phyloP scores from a whole-genome alignment of 2,888 invertebrate genomes.

The Epinotia ramella region DNA sequence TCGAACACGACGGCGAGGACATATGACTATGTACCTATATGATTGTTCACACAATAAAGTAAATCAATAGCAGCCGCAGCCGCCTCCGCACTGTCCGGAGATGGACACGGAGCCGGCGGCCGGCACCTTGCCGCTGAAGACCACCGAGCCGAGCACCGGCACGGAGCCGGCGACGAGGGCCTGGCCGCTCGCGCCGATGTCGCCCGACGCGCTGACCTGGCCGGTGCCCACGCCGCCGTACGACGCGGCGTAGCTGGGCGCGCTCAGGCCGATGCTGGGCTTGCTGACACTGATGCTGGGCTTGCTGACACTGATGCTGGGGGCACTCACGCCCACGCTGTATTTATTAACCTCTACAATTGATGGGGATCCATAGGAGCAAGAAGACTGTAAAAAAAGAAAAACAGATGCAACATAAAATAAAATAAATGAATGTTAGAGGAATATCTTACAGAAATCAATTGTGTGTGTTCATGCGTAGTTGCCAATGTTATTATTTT shows the following conservation, averaged over 20 bases:
- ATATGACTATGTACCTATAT: too few species aligned
- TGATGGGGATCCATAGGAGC: background rate
- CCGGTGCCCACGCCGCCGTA: conserved; percentile 29
- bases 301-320: background rate
- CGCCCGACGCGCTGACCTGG: background rate
- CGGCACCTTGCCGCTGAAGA: conserved; percentile 13
- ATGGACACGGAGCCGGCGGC: conserved; percentile 28
- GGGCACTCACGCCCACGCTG: conserved; percentile 8
- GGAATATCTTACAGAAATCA: too few species aligned
- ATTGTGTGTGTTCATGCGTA: too few species aligned
- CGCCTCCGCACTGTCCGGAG: conserved; percentile 28
- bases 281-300: background rate
- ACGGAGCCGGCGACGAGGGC: conserved; percentile 44
- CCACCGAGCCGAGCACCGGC: conserved; percentile 34
- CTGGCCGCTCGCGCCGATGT: conserved; percentile 38
- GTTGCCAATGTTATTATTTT: too few species aligned
- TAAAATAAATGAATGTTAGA: background rate
- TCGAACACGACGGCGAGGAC: too few species aligned
- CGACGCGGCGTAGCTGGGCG: background rate
- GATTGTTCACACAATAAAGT: too few species aligned
- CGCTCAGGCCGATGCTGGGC: background rate
- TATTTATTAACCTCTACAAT: background rate
- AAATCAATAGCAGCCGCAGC: conserved; percentile 6
- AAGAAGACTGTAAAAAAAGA: background rate
- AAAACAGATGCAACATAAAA: background rate